Evolutionary conservation across 2,113 vertebrate species (phyloP).

Genomic region (Terrapene triunguis): DNA sequence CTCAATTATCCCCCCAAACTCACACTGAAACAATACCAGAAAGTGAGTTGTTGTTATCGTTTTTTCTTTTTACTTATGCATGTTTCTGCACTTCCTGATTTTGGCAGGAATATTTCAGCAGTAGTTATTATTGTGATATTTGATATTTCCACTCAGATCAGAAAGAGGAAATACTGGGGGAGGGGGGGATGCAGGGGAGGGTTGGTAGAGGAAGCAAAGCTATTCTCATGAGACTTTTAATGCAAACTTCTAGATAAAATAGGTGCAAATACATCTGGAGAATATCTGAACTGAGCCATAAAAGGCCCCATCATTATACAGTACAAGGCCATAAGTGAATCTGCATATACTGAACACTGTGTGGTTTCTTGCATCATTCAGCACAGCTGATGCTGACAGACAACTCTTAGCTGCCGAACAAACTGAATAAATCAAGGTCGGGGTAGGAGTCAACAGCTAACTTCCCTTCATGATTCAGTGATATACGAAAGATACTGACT

Average conservation of each 20-base stretch:
- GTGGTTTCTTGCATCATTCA: conserved; percentile 36
- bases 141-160: conserved; percentile 23
- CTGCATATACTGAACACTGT: background rate
- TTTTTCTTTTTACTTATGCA: background rate
- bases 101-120: conserved; percentile 39
- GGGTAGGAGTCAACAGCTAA: conserved; percentile 31
- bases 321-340: background rate
- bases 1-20: background rate
- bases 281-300: background rate
- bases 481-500: background rate
- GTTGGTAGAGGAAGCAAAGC: conserved; percentile 43
- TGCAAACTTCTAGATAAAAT: background rate
- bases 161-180: conserved; percentile 53
- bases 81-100: conserved; percentile 37
- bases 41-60: background rate
- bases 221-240: background rate
- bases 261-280: background rate
- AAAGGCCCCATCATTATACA: fast-evolving
- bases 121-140: conserved; percentile 46
- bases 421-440: conserved; percentile 48
- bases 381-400: conserved; percentile 58
- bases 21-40: background rate
- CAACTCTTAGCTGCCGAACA: conserved; percentile 36
- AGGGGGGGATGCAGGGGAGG: background rate
- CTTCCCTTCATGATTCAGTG: background rate